Percentiles rank a stretch among this genome's conserved stretches.
phyloP scores from a whole-genome alignment of 2,113 vertebrate genomes.

The Psittacula cyanocephala region DNA sequence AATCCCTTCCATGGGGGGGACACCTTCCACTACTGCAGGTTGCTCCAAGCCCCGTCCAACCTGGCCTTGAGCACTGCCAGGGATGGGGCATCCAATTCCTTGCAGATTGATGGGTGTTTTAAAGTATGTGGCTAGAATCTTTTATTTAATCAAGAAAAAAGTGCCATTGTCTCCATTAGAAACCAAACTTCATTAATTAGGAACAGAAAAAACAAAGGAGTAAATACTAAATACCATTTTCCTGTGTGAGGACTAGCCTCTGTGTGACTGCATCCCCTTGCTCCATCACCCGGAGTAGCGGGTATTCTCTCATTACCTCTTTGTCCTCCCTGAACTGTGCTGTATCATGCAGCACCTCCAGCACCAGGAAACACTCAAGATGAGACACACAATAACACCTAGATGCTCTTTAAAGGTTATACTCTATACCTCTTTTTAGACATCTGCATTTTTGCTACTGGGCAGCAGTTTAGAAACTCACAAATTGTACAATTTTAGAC shows the following conservation, averaged over 20 bases:
- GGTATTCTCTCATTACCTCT: not conserved
- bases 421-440: not conserved
- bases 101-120: not conserved
- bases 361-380: not conserved
- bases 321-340: not conserved
- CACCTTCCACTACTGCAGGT: not conserved
- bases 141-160: not conserved
- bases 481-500: not conserved
- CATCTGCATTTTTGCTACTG: not conserved
- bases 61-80: not conserved
- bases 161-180: not conserved
- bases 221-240: not conserved
- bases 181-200: not conserved
- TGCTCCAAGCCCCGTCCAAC: not conserved
- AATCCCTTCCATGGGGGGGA: not conserved
- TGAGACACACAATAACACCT: not conserved
- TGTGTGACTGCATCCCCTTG: not conserved
- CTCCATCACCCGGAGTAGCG: not conserved
- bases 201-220: not conserved
- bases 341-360: not conserved
- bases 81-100: not conserved
- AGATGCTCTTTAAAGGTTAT: not conserved
- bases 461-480: not conserved
- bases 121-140: not conserved
- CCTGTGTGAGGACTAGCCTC: not conserved